Conservation (phyloP, 2,888 invertebrate genomes). For the Sepiola atlantica region DNA sequence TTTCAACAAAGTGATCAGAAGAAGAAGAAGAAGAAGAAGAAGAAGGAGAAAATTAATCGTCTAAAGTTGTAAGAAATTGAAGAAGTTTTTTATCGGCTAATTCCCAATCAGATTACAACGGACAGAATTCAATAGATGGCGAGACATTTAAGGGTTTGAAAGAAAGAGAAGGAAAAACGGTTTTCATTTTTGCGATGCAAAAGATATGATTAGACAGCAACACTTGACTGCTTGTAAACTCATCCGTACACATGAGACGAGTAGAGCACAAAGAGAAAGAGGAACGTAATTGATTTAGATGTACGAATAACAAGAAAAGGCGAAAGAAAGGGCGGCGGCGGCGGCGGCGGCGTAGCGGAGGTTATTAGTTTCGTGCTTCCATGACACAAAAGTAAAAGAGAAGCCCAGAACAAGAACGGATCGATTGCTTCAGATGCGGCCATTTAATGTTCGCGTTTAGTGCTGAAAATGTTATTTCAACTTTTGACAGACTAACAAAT, state of each 20-base stretch:
- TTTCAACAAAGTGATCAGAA: too few species aligned
- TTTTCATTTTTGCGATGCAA: background rate
- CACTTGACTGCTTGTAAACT: background rate
- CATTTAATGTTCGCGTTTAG: too few species aligned
- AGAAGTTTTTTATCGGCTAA: background rate
- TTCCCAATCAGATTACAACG: background rate
- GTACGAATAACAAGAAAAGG: background rate
- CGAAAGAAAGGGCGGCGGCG: background rate
- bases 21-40: too few species aligned
- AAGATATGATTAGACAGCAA: slow-evolving; percentile 14
- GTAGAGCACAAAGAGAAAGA: background rate
- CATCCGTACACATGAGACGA: background rate
- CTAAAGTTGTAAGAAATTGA: background rate
- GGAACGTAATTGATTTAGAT: background rate
- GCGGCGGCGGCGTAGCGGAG: background rate
- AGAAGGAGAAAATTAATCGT: background rate
- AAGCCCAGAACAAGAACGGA: background rate
- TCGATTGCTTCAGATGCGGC: too few species aligned
- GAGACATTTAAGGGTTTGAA: background rate
- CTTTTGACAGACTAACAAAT: too few species aligned
- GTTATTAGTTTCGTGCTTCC: background rate
- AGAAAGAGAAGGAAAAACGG: background rate
- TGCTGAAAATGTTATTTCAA: too few species aligned
- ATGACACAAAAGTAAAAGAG: background rate
- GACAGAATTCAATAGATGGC: background rate